Percentiles rank a stretch among this genome's conserved stretches.
These are phyloP conservation scores for Hydra vulgaris DNA, from an alignment of 30 jellyfish, hydroid and myxozoan species.

Conservation along the genomic window DNA sequence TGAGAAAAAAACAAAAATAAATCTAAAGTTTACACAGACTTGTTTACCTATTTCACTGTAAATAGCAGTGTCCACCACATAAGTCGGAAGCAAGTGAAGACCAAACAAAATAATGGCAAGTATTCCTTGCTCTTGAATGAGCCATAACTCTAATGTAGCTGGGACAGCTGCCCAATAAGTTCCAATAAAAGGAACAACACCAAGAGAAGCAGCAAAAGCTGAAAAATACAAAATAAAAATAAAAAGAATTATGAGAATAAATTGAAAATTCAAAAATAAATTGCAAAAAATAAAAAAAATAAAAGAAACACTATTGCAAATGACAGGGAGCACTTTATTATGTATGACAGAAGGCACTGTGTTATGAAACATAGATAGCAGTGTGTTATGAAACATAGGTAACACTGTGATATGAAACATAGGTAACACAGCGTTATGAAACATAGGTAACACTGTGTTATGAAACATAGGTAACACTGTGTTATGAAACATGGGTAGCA, in stretches of 20 bases:
- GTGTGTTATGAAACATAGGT: too few species aligned
- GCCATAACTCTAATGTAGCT: conserved; percentile 77
- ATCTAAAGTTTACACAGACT: background rate
- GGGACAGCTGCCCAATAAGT: conserved; percentile 92
- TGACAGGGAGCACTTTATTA: too few species aligned
- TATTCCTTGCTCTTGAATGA: conserved; percentile 65
- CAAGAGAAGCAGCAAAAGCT: conserved; percentile 80
- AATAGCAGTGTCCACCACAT: conserved; percentile 79
- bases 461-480: too few species aligned
- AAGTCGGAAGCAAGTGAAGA: conserved; percentile 70
- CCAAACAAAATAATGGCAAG: conserved; percentile 46
- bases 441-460: too few species aligned
- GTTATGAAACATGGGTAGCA: too few species aligned
- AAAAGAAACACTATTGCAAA: background rate
- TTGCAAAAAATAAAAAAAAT: background rate
- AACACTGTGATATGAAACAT: too few species aligned
- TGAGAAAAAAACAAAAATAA: background rate
- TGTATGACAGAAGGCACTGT: too few species aligned
- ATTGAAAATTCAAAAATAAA: background rate
- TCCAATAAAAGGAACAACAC: conserved; percentile 87
- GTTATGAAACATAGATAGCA: too few species aligned
- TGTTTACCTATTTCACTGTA: conserved; percentile 82
- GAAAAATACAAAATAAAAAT: background rate
- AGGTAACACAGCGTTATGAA: too few species aligned
- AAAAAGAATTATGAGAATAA: too few species aligned